Evolutionary conservation across 30 jellyfish, hydroid and myxozoan genomes (phyloP).

Genomic region (Sanderia malayensis): DNA sequence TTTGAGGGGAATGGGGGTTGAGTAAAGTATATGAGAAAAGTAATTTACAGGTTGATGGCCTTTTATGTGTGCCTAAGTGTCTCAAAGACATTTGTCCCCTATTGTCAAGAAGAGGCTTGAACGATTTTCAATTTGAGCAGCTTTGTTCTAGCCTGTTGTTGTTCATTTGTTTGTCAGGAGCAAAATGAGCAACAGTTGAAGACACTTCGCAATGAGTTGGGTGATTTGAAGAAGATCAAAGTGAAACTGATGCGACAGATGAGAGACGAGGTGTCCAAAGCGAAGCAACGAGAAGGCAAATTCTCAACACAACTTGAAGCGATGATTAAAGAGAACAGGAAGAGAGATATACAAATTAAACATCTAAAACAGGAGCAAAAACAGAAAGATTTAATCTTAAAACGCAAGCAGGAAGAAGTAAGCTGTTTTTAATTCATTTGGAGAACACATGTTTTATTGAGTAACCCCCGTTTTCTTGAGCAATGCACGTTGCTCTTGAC

Average conservation of each 20-base stretch:
- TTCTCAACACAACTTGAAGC: slow-evolving; percentile 79
- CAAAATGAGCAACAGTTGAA: slow-evolving; percentile 91
- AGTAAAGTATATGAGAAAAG: no score
- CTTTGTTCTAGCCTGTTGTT: no score
- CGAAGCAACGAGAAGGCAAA: slow-evolving; percentile 78
- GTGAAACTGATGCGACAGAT: slow-evolving; percentile 88
- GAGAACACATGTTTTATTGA: no score
- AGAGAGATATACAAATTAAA: slow-evolving; percentile 78
- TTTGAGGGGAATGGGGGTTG: no score
- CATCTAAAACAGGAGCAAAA: slow-evolving; percentile 81
- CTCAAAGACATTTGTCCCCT: no score
- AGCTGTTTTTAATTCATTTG: no score
- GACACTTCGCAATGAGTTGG: slow-evolving; percentile 62
- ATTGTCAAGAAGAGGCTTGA: no score
- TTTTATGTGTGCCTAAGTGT: no score
- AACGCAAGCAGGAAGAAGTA: slow-evolving; percentile 96
- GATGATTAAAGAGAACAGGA: slow-evolving; percentile 83
- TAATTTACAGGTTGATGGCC: no score
- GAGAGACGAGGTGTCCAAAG: slow-evolving; percentile 91
- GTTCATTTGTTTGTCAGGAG: slow-evolving; percentile 85
- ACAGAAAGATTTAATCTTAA: slow-evolving; percentile 86
- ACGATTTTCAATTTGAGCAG: no score
- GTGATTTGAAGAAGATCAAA: slow-evolving; percentile 79
- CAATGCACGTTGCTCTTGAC: no score
- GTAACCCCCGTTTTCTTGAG: no score